Conservation (phyloP, 2,113 vertebrate genomes). For the Anoura caudifer region DNA sequence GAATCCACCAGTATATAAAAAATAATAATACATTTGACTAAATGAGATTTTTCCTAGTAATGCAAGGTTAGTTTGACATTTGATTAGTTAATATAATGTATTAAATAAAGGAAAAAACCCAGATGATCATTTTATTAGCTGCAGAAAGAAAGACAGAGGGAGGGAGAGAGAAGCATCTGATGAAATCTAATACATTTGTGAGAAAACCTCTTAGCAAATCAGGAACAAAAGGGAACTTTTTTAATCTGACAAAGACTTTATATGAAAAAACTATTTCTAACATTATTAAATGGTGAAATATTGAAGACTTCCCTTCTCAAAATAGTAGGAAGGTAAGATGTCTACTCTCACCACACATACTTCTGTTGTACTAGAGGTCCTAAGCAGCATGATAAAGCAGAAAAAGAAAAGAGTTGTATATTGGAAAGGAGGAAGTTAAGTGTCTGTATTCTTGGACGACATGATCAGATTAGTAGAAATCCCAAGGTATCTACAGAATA, state of each 20-base stretch:
- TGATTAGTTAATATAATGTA: not conserved
- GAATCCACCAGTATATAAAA: not conserved
- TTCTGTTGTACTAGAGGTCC: not conserved
- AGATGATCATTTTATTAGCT: slow-evolving; percentile 3
- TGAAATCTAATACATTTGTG: not conserved
- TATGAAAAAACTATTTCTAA: not conserved
- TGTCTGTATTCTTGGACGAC: not conserved
- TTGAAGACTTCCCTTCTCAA: not conserved
- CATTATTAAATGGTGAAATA: not conserved
- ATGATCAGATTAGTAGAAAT: not conserved
- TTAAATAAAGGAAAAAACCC: not conserved
- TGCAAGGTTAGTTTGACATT: not conserved
- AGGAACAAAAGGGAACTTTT: not conserved
- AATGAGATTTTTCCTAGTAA: not conserved
- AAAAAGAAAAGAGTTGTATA: not conserved
- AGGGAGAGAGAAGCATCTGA: not conserved
- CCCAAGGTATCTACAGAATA: not conserved
- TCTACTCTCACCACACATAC: not conserved
- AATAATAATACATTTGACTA: not conserved
- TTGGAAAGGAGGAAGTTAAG: not conserved
- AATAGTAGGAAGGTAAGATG: not conserved
- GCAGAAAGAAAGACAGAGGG: not conserved
- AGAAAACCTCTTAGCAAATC: slow-evolving; percentile 1
- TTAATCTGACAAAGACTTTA: not conserved
- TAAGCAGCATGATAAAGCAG: not conserved